Evolutionary conservation across 2,888 invertebrate genomes (phyloP).

Genomic region (Ochropleura leucogaster): DNA sequence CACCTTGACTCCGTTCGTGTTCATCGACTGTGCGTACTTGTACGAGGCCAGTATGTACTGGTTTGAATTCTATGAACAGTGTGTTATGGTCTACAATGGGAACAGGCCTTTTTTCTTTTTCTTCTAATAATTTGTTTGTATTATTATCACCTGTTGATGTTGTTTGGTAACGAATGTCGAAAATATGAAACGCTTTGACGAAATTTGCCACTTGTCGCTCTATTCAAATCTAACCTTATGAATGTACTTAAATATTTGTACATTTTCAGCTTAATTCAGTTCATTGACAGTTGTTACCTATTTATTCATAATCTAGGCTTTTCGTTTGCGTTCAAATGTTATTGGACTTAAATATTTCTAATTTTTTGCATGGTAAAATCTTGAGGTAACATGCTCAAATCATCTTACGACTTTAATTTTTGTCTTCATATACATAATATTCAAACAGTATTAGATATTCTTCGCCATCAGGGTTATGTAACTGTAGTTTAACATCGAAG

Average conservation of each 20-base stretch:
- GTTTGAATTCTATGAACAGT: constrained; percentile 8
- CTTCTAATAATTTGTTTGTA: background rate
- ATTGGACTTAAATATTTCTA: background rate
- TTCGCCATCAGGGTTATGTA: constrained; percentile 34
- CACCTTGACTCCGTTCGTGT: constrained; percentile 68
- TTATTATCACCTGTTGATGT: background rate
- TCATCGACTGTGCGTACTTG: constrained; percentile 52
- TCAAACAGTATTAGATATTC: constrained; percentile 18
- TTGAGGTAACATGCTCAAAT: too few species aligned
- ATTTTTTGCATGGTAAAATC: background rate
- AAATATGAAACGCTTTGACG: background rate
- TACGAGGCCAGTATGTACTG: constrained; percentile 40
- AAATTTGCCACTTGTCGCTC: background rate
- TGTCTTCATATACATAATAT: constrained; percentile 5
- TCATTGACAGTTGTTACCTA: too few species aligned
- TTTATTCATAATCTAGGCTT: too few species aligned
- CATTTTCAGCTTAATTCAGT: too few species aligned
- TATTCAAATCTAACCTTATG: background rate
- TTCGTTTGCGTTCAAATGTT: background rate
- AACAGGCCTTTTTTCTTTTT: background rate
- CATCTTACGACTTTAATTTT: background rate
- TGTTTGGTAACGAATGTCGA: background rate
- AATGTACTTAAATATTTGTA: too few species aligned
- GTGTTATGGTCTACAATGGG: constrained; percentile 9
- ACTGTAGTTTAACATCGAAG: constrained; percentile 18